Percentiles rank a stretch among this genome's conserved stretches.
phyloP scores from a whole-genome alignment of 2,888 invertebrate genomes.

The Netelia fuscicornis region DNA sequence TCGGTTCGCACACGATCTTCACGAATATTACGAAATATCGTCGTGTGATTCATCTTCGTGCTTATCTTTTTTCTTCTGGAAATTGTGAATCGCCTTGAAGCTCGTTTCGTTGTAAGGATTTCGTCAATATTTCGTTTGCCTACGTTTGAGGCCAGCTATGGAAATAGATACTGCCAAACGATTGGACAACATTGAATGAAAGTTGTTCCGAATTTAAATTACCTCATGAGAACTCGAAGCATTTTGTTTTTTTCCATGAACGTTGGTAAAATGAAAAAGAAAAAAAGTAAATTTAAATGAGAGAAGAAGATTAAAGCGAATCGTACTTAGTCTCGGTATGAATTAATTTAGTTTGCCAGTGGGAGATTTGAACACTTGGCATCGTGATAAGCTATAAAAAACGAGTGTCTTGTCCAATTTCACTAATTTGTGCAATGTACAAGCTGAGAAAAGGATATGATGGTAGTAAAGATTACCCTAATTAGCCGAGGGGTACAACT shows the following conservation, averaged over 20 bases:
- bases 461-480: neutral
- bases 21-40: constrained; percentile 60
- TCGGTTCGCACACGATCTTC: constrained; percentile 59
- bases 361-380: neutral
- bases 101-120: neutral
- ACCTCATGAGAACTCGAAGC: too few relatives aligned
- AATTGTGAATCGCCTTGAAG: neutral
- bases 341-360: neutral
- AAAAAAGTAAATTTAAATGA: too few relatives aligned
- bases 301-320: neutral
- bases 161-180: too few relatives aligned
- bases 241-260: too few relatives aligned
- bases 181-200: too few relatives aligned
- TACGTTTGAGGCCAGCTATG: too few relatives aligned
- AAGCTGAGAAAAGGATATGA: neutral
- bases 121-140: neutral
- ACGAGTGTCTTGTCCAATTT: neutral
- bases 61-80: neutral
- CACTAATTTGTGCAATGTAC: neutral
- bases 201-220: too few relatives aligned
- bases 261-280: too few relatives aligned
- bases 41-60: constrained; percentile 20
- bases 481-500: neutral
- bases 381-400: neutral
- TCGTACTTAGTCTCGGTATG: neutral